phyloP scores from a whole-genome alignment of 2,797 vertebrate species.

The Parotocinclus haroldoi region DNA sequence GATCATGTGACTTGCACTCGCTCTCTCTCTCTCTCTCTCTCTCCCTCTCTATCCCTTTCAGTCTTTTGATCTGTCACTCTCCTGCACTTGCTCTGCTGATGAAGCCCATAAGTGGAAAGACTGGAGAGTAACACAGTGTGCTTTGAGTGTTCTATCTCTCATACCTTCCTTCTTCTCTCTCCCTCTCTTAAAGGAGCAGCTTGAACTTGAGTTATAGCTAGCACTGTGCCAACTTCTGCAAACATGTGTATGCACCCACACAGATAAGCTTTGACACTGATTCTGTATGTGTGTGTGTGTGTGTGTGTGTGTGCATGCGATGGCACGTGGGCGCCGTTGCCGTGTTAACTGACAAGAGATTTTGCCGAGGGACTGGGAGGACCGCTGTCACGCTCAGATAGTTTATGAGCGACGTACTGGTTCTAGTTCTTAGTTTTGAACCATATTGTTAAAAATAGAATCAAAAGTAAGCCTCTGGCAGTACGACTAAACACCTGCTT shows the following conservation, averaged over 20 bases:
- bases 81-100: slow-evolving; percentile 39
- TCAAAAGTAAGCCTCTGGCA: background rate
- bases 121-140: slow-evolving; percentile 12
- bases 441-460: background rate
- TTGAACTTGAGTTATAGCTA: background rate
- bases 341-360: slow-evolving; percentile 26
- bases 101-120: slow-evolving; percentile 22
- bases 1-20: slow-evolving; percentile 45
- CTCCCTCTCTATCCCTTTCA: slow-evolving; percentile 9
- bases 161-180: slow-evolving; percentile 16
- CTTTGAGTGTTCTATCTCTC: slow-evolving; percentile 7
- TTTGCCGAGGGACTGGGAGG: slow-evolving; percentile 17
- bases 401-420: background rate
- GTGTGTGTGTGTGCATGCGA: slow-evolving; percentile 12
- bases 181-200: slow-evolving; percentile 12
- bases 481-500: background rate
- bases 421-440: background rate
- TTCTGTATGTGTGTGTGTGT: background rate
- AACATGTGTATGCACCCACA: background rate
- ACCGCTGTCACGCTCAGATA: slow-evolving; percentile 7
- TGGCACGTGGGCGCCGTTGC: slow-evolving; percentile 13
- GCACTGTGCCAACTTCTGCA: background rate
- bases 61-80: background rate
- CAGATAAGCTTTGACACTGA: background rate
- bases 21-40: background rate